These are phyloP conservation scores for Oncorhynchus keta DNA, from an alignment of 2,113 vertebrate species.

Conservation along the genomic window DNA sequence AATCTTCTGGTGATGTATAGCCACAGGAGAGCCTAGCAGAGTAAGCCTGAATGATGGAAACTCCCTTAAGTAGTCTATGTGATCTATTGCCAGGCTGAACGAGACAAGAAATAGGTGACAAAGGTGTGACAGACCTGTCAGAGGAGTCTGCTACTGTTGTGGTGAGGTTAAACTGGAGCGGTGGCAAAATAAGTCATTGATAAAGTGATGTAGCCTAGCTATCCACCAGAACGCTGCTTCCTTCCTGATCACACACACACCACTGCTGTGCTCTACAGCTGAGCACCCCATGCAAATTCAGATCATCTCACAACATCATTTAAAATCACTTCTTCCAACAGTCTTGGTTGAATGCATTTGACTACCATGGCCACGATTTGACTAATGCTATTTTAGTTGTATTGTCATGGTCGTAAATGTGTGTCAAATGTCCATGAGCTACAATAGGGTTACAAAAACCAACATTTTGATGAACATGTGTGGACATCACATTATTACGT, in stretches of 20 bases:
- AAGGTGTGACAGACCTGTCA: not conserved
- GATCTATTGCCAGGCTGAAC: conserved; percentile 26
- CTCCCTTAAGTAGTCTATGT: not conserved
- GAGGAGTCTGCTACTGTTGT: conserved; percentile 28
- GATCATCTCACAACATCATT: too few species aligned
- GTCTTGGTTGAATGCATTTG: too few species aligned
- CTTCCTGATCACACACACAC: not conserved
- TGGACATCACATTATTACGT: too few species aligned
- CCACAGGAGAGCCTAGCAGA: conserved; percentile 1
- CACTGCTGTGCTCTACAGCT: too few species aligned
- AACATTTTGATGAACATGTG: too few species aligned
- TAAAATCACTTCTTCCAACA: too few species aligned
- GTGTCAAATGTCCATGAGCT: too few species aligned
- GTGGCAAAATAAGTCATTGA: not conserved
- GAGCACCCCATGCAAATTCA: not conserved
- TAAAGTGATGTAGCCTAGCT: not conserved
- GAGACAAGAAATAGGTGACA: conserved; percentile 27
- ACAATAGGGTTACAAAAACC: too few species aligned
- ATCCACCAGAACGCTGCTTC: not conserved
- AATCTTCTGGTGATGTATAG: not conserved
- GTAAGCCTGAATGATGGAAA: conserved; percentile 18
- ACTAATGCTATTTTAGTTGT: too few species aligned
- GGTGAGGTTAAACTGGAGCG: conserved; percentile 3
- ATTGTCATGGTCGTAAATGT: too few species aligned
- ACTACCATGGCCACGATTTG: too few species aligned